Base-by-base conservation (phyloP, 2,797 vertebrate species). In the Picus viridis region DNA sequence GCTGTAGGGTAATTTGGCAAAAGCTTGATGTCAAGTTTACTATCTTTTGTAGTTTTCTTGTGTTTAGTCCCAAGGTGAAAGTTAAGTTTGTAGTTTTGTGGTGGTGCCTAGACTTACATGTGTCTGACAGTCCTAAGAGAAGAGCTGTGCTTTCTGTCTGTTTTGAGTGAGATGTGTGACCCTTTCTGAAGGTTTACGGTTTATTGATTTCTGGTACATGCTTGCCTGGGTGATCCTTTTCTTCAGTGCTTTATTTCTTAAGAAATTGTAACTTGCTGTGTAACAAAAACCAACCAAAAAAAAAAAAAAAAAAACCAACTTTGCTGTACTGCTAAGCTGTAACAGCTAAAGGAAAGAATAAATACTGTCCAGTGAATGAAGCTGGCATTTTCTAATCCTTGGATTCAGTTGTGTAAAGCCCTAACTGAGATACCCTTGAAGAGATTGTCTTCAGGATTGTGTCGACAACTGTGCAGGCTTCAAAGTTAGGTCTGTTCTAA, bases 351-450 rank as follows among this genome's bases (percentile, higher is more conserved):
- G 45, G 59, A 80, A 80, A 83, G 90, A 93, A 70, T 85, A 76
- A 92, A 79, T 5, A 7, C 58, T 56, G 53, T 70, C 74, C 74
- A 73, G 57, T 13, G 47, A 80, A 54, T 65, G 74, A 71, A 91
- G 72, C 2, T 84, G 87, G 43, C 74, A 32, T 86, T 89, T 95
- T 84, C 83, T 80, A 45, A 41, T 89, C 80, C 89, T 94, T 82
- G 53, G 51, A 32, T 76, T 65, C 34, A 36, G 23, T 77, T 69
- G 23, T 65, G 65, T 72, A 79, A 85, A 92, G 47, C 81, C 78
- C 83, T 77, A 77, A 51, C 18, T 34, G 81, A 91, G 88, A 59
- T 63, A 74, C 34, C 59, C 72, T 87, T n/a, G 32, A 32, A 92
- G 65, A 65, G 56, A 26, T 53, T 91, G 69, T 29, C 91, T 88